These are phyloP conservation scores for Anoplopoma fimbria DNA, from an alignment of 2,113 vertebrate species.

Conservation along the genomic window DNA sequence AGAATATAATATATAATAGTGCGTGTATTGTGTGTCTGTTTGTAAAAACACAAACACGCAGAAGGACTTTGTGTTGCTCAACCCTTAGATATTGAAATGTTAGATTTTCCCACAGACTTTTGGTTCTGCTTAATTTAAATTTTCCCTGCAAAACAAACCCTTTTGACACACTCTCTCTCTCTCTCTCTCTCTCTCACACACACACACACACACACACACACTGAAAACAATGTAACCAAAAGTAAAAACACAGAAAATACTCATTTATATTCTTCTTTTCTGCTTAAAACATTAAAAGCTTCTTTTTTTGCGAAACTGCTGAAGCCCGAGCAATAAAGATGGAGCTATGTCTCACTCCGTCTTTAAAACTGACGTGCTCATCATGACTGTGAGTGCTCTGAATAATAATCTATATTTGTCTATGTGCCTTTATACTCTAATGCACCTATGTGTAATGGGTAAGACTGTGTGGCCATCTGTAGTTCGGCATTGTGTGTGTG, in stretches of 20 bases:
- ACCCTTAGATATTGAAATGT: conserved; percentile 24
- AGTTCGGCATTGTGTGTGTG: conserved; percentile 46
- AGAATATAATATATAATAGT: too few relatives aligned
- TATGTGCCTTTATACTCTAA: conserved; percentile 37
- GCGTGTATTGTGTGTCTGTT: background rate
- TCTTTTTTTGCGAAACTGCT: conserved; percentile 7
- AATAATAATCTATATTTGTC: conserved; percentile 36
- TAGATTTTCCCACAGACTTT: conserved; percentile 49
- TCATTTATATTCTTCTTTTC: conserved; percentile 38
- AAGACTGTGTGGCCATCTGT: conserved; percentile 68
- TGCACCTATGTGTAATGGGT: conserved; percentile 66
- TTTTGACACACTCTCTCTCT: background rate
- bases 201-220: conserved; percentile 32
- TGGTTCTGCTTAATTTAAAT: conserved; percentile 54
- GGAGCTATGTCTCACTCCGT: conserved; percentile 4
- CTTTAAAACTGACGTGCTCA: conserved; percentile 8
- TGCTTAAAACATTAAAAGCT: conserved; percentile 47
- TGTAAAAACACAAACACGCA: conserved; percentile 20
- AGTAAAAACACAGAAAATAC: conserved; percentile 12
- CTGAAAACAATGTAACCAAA: conserved; percentile 13
- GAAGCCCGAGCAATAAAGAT: background rate
- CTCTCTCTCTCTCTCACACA: conserved; percentile 1
- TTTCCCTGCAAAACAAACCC: conserved; percentile 27
- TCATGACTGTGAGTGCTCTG: background rate
- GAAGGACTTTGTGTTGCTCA: conserved; percentile 15